These are phyloP conservation scores for Anagrus nilaparvatae DNA, from an alignment of 1,140 invertebrate genomes.

Conservation along the genomic window DNA sequence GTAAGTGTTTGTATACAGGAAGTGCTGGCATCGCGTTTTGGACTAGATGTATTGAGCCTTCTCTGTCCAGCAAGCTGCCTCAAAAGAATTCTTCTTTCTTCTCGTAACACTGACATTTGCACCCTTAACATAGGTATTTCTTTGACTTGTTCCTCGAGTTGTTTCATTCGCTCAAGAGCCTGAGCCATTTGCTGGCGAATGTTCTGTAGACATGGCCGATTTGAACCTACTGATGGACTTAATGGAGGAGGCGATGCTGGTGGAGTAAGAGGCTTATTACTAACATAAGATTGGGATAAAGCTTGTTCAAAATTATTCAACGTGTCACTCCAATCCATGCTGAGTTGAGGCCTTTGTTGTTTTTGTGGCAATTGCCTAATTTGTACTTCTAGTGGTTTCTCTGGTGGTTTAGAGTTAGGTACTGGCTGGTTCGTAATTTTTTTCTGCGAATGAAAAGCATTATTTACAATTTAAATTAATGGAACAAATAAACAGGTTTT, in stretches of 20 bases:
- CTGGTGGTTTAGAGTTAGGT: too few relatives aligned
- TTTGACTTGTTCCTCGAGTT: conserved; percentile 78
- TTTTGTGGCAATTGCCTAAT: too few relatives aligned
- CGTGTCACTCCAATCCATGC: conserved; percentile 49
- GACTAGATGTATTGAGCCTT: conserved; percentile 48
- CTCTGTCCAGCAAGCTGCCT: conserved; percentile 53
- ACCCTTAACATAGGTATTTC: conserved; percentile 69
- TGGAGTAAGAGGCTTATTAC: too few relatives aligned
- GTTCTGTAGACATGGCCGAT: conserved; percentile 34
- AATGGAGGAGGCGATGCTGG: background rate
- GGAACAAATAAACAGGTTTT: too few relatives aligned
- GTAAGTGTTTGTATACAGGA: conserved; percentile 37
- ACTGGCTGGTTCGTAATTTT: too few relatives aligned
- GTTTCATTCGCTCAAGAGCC: conserved; percentile 64
- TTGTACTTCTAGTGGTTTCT: too few relatives aligned
- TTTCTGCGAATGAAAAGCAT: too few relatives aligned
- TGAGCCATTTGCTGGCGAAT: conserved; percentile 67
- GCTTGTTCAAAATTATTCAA: conserved; percentile 58
- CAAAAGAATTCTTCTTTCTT: conserved; percentile 60
- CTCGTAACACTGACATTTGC: conserved; percentile 59
- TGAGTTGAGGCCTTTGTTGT: too few relatives aligned
- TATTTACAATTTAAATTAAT: too few relatives aligned
- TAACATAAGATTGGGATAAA: conserved; percentile 11
- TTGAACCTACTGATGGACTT: background rate
- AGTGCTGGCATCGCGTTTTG: conserved; percentile 28